Base-by-base conservation (phyloP, 2,888 invertebrate species). In the Ormia ochracea region DNA sequence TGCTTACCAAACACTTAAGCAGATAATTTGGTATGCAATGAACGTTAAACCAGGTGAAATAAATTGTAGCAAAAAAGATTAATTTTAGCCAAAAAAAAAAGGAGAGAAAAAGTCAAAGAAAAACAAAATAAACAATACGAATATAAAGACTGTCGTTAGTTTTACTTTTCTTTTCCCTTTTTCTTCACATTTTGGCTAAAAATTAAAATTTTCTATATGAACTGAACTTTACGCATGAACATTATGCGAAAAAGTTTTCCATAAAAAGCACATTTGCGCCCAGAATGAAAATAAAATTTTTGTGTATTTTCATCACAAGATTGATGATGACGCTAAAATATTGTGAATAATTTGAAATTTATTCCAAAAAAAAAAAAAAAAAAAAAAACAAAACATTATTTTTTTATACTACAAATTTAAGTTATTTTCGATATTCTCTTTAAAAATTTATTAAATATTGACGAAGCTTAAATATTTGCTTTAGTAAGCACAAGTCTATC, bases 21-120 rank as follows among this genome's bases (percentile, higher is more conserved):
- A 33, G n/a, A 50, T 58, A 68, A 78, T 74, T 78, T 63, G 33
- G 28, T 69, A 74, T 69, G 56, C 69, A 56, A 43, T 63, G 63
- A 68, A 65, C 78, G 63, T 78, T 74, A 65, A 41, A 9, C 31
- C 58, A 59, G 33, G 14, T 23, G 9, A 74, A 66, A 74, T 74
- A 74, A 43, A 74, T 74, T 52, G 66, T 59, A 68, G 52, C 41
- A 31, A 59, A 58, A 45, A 66, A 58, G 65, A 66, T 66, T 66
- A 74, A 58, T 58, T 58, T 58, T 7, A 14, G 0, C 4, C 23
- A 23, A 28, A 56, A 14, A n/a, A n/a, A n/a, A n/a, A n/a, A n/a
- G n/a, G n/a, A n/a, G n/a, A n/a, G n/a, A n/a, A n/a, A n/a, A n/a
- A n/a, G n/a, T n/a, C n/a, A n/a, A n/a, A n/a, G n/a, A n/a, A n/a